Evolutionary conservation across 2,888 invertebrate species (phyloP), one percentile per base, ranked within the genome.

Genomic region (Tenthredo notha): DNA sequence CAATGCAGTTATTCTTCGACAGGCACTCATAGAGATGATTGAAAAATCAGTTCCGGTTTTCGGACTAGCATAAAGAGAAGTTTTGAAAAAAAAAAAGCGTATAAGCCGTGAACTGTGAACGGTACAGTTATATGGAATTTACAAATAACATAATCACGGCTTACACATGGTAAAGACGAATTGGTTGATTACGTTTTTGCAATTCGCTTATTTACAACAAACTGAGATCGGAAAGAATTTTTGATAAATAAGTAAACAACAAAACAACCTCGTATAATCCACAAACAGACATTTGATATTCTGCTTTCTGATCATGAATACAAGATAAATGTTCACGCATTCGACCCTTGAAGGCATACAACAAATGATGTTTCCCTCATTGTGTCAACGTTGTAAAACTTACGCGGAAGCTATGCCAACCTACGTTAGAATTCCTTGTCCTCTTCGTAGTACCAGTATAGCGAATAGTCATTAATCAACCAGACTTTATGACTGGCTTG

Each of bases 11-110:
- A 80, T 61, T 61, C 78, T 21, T 40, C 18, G 78, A 61, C 78
- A 78, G 58, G 18, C 77, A 58, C 78, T 80, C 78, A 61, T 80
- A 58, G 37, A 33, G 78, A 80, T 80, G 10, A 61, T 58, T 80
- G 77, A 80, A 80, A 61, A 80, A 80, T 80, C 78, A 80, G 78
- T 80, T 58, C 58, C 78, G 78, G 58, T 80, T 80, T 33, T 61
- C 25, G 78, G 6, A 61, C 78, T 40, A 29, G 54, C 7, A 77
- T 47, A 77, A 77, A 77, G 77, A 33, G 15, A 54, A 2, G 9
- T 50, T 18, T 18, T n/a, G n/a, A n/a, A n/a, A n/a, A n/a, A n/a
- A 9, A 37, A 50, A 47, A 54, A 54, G 2, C 54, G 33, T 33
- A 12, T 33, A 12, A 33, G 15, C 50, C 54, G 33, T 50, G 18